Evolutionary conservation across 2,797 vertebrate genomes (phyloP).

Genomic region (Allobates femoralis): DNA sequence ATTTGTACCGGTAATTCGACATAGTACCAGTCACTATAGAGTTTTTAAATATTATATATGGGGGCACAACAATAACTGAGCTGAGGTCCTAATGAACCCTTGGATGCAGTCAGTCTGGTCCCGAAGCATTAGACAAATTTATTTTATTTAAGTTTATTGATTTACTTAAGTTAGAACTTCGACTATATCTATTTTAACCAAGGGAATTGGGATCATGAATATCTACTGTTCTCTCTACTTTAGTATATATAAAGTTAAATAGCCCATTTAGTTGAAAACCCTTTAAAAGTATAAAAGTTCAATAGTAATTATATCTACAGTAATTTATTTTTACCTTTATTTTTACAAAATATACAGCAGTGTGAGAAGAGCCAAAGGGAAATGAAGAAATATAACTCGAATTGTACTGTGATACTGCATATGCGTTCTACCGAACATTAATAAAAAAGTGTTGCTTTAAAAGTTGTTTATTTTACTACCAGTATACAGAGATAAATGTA

Average conservation of each 20-base stretch:
- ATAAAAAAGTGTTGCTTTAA: not conserved
- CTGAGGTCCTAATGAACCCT: too few relatives aligned
- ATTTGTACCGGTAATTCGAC: too few relatives aligned
- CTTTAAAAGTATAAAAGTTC: constrained; percentile 22
- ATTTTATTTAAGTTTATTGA: too few relatives aligned
- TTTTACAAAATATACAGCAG: not conserved
- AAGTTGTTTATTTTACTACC: not conserved
- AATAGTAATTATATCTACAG: not conserved
- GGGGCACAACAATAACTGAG: too few relatives aligned
- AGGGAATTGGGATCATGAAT: too few relatives aligned
- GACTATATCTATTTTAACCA: too few relatives aligned
- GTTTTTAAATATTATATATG: too few relatives aligned
- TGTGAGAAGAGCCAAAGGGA: not conserved
- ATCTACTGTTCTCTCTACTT: constrained; percentile 28
- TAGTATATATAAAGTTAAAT: not conserved
- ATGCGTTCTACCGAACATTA: not conserved
- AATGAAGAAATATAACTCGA: not conserved
- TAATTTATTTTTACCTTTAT: not conserved
- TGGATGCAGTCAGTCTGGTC: too few relatives aligned
- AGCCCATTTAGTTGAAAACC: constrained; percentile 5
- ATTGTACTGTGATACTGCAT: not conserved
- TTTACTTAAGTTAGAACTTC: too few relatives aligned
- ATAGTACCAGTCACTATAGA: too few relatives aligned
- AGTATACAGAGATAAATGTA: not conserved
- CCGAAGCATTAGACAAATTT: too few relatives aligned